Evolutionary conservation across 2,797 vertebrate species (phyloP), one percentile per base, ranked within the genome.

Genomic region (Sebastes matsubarae): DNA sequence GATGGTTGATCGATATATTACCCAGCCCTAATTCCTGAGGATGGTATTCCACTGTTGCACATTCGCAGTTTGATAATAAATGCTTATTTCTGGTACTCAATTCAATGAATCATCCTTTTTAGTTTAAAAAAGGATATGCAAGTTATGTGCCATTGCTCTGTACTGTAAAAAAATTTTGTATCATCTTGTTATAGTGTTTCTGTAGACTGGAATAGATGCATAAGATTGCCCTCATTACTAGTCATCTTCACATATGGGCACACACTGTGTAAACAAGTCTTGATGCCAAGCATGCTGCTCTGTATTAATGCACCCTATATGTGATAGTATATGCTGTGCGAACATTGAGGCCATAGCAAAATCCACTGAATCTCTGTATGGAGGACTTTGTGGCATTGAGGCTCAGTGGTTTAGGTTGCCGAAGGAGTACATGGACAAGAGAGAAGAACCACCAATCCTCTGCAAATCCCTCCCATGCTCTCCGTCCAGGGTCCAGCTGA

Each of bases 401-500:
- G 57, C 50, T 76, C 42, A 24, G 71, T 22, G 25, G 60, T 24
- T 55, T 16, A n/a, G 24, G 29, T 29, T 54, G 34, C 34, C 66
- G 10, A 79, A 63, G 72, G 32, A 65, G n/a, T 36, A 52, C 64
- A 57, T 13, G 16, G 60, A 55, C 63, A 72, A 25, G 8, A 32
- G 30, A 70, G 64, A 60, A 55, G 50, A 75, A 67, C 46, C 42
- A 66, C 67, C 68, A 18, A 30, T 38, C 66, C 66, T 54, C 52
- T 36, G 38, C n/a, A 72, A 80, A 84, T 69, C 75, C 66, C 68
- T 50, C 52, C 74, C 58, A 50, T 29, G 58, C 67, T 69, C 77
- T 75, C 80, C 69, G 81, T 86, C 87, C 76, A 68, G 86, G 83
- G 87, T 93, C 94, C 91, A 72, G 81, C 86, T 84, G 87, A 87